phyloP scores from a whole-genome alignment of 2,797 vertebrate species.

The Huso huso region DNA sequence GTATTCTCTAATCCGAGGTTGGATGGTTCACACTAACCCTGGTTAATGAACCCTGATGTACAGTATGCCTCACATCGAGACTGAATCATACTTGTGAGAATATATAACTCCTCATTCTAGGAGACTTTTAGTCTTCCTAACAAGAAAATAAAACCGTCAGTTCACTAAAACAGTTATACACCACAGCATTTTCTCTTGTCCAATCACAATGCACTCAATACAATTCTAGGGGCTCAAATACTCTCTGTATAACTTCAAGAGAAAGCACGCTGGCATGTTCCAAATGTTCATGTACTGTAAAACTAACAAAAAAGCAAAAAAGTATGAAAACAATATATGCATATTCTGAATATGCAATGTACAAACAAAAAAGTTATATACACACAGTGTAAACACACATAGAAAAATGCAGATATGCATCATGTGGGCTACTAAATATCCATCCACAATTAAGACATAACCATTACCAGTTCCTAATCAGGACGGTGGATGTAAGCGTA shows the following conservation, averaged over 20 bases:
- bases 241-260: constrained; percentile 23
- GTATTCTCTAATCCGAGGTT: constrained; percentile 11
- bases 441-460: constrained; percentile 19
- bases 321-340: not conserved
- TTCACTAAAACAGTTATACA: too few species aligned
- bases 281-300: constrained; percentile 32
- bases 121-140: too few species aligned
- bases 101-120: too few species aligned
- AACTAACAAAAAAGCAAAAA: not conserved
- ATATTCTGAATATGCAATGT: not conserved
- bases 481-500: too few species aligned
- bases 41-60: not conserved
- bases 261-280: constrained; percentile 25
- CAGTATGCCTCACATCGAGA: too few species aligned
- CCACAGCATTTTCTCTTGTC: too few species aligned
- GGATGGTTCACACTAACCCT: not conserved
- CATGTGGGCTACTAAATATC: constrained; percentile 19
- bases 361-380: constrained; percentile 40
- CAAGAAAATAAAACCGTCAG: too few species aligned
- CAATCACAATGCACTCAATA: not conserved
- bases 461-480: too few species aligned
- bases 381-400: constrained; percentile 39
- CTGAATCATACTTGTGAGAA: too few species aligned
- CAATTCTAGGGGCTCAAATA: constrained; percentile 21
- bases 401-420: constrained; percentile 36